Evolutionary conservation across 2,797 vertebrate genomes (phyloP).

Genomic region (Lagocephalus sceleratus): DNA sequence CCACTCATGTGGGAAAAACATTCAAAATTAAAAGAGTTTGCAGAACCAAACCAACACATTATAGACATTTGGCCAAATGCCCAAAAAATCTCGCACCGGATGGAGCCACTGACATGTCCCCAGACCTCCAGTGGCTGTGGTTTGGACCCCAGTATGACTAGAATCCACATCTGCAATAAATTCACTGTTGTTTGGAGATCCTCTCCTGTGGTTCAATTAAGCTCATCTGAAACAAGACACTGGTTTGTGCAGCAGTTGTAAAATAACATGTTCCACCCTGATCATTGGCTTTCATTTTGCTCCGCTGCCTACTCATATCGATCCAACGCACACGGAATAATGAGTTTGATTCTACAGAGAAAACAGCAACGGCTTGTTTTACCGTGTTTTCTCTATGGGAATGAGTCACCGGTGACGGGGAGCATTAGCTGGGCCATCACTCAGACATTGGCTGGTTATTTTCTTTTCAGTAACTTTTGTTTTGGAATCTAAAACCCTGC

Average conservation of each 20-base stretch:
- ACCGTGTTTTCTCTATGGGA: not conserved
- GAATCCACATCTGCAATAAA: too few relatives aligned
- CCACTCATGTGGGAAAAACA: too few relatives aligned
- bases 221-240: slow-evolving; percentile 10
- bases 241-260: slow-evolving; percentile 10
- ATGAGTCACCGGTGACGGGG: not conserved
- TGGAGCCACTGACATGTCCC: too few relatives aligned
- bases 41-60: too few relatives aligned
- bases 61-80: too few relatives aligned
- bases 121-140: too few relatives aligned
- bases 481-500: too few relatives aligned
- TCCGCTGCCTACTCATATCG: slow-evolving; percentile 21
- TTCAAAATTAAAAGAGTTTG: too few relatives aligned
- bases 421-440: slow-evolving; percentile 2
- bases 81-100: too few relatives aligned
- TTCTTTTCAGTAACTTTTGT: too few relatives aligned
- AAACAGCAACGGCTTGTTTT: slow-evolving; percentile 1
- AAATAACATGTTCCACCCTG: slow-evolving; percentile 30
- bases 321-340: slow-evolving; percentile 29
- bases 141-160: too few relatives aligned
- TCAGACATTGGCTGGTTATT: slow-evolving; percentile 9
- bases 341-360: slow-evolving; percentile 15
- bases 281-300: slow-evolving; percentile 26
- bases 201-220: slow-evolving; percentile 7
- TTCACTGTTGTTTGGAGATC: too few relatives aligned